Evolutionary conservation across 2,797 vertebrate species (phyloP).

Genomic region (Tachyglossus aculeatus): DNA sequence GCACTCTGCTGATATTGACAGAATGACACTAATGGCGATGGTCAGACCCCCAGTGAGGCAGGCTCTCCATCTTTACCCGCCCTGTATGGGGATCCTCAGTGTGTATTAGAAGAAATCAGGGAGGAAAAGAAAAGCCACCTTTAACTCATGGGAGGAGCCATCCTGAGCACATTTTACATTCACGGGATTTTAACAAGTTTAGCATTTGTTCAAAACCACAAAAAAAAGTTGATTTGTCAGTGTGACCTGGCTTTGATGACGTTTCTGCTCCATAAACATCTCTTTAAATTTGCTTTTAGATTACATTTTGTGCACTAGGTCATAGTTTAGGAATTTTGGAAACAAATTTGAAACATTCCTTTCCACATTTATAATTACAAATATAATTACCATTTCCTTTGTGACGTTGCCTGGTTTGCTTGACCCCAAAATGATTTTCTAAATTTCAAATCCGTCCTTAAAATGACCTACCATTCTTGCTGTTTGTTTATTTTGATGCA

Average conservation of each 20-base stretch:
- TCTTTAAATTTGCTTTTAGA: slow-evolving; percentile 22
- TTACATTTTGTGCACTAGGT: slow-evolving; percentile 32
- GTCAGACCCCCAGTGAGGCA: slow-evolving; percentile 5
- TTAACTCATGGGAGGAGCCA: not conserved
- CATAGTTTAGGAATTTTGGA: slow-evolving; percentile 30
- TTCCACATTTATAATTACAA: slow-evolving; percentile 50
- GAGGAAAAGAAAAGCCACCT: not conserved
- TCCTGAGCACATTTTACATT: rapidly evolving
- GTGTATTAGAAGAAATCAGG: not conserved
- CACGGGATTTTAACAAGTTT: not conserved
- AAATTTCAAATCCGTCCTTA: slow-evolving; percentile 4
- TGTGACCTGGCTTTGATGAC: rapidly evolving
- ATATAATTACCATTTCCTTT: not conserved
- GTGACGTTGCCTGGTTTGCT: not conserved
- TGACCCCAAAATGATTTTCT: not conserved
- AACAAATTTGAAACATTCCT: slow-evolving; percentile 41
- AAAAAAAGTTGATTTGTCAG: not conserved
- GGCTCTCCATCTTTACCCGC: slow-evolving; percentile 13
- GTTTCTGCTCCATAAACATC: not conserved
- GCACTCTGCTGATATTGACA: slow-evolving; percentile 13
- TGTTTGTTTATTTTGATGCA: slow-evolving; percentile 11
- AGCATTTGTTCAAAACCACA: not conserved
- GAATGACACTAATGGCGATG: not conserved
- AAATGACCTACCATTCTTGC: slow-evolving; percentile 3
- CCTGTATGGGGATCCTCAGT: not conserved